Evolutionary conservation across 2,113 vertebrate genomes (phyloP), one percentile per base, ranked within the genome.

Genomic region (Plecotus auritus): DNA sequence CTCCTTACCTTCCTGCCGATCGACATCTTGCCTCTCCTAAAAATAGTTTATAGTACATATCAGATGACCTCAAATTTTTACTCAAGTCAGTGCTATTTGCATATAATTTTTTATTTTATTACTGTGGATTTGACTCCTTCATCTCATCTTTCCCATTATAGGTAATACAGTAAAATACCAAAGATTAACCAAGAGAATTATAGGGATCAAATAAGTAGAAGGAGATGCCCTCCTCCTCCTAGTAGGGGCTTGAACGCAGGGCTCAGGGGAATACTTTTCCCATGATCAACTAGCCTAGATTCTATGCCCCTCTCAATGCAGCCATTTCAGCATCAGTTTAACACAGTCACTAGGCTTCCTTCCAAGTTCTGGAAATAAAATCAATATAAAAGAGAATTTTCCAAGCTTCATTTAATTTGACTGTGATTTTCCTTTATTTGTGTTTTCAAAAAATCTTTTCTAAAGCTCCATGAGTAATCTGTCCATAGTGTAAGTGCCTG

Each of bases 361-460:
- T 97, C 97, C 97, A 98, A 97, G 93, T 96, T 97, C 95, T 80
- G 98, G 95, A 96, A 98, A 98, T 95, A 97, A 98, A 98, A 98
- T 98, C 96, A 92, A 97, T 90, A 95, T 96, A 97, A 97, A 98
- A 97, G 78, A 95, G 92, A 98, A 97, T 91, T 97, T 98, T 97
- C 97, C 96, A 97, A 98, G 98, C 89, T 92, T 94, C 94, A 98
- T 98, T 97, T 98, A 97, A 95, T 97, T 95, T 97, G 98, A 97
- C 98, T 98, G 94, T 90, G 96, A 98, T 98, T 98, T 98, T 98
- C 97, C 93, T 98, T 98, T 98, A 98, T 98, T 98, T 98, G 97
- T 98, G 97, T 98, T 91, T 98, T 97, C 37, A 66, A 93, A 51
- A 94, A 92, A 94, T 97, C 98, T 97, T 98, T 98, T 98, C 95